Base-by-base conservation (phyloP, 2,113 vertebrate species). In the Phaetusa simplex region DNA sequence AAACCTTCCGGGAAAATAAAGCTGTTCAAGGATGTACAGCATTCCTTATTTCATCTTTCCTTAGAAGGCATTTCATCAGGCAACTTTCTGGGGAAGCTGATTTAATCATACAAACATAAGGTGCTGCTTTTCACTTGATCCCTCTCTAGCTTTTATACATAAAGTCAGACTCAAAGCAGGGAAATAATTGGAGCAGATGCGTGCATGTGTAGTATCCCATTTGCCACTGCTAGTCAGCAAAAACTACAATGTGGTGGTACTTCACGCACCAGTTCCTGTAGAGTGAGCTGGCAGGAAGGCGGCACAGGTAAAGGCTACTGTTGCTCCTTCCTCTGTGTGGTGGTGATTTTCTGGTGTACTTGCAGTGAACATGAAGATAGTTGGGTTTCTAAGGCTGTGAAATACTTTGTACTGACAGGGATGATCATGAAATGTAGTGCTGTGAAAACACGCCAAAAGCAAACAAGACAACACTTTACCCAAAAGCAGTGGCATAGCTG, bases 1-100 rank as follows among this genome's bases (percentile, higher is more conserved):
- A 90, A 95, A 95, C 88, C 72, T 83, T 69, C 82, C 14, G 12
- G 90, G 77, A 76, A 85, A 74, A 82, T 26, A 43, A 82, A 91
- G 43, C 27, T 1, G 82, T 85, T 58, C 52, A 79, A 69, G 66
- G 23, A 72, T 61, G 21, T 45, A 71, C 47, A 71, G 29, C 21
- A 10, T 58, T 62, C 32, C 42, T 56, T 80, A 42, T 91, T 94
- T 83, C 71, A 65, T 42, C 9, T 38, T 58, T 85, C 66, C 52
- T 94, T 93, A 69, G 82, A 96, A 71, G 67, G 56, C 52, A 21
- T 7, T 81, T 90, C 19, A 21, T 61, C 43, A 80, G 77, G 49
- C 73, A 88, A 78, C 8, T 65, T 86, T 79, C 71, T 16, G n/a
- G 90, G 56, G 72, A 26, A 56, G 40, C 5, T 84, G 40, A 86